A percentile compares a stretch with the other conserved stretches of the same genome.
Conservation (phyloP, 2,113 vertebrate species). For the Lophius piscatorius region DNA sequence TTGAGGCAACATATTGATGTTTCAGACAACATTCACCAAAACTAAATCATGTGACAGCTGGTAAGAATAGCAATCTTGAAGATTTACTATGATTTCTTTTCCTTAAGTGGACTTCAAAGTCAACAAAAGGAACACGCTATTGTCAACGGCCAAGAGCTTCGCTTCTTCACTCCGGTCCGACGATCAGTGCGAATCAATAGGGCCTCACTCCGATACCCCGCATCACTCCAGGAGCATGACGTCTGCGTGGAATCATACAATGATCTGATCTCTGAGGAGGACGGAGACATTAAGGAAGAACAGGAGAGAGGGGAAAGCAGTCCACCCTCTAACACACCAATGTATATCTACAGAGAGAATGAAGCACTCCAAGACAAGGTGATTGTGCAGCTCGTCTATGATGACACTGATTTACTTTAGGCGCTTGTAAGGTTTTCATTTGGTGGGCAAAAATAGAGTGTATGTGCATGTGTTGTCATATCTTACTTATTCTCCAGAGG, state of each 20-base stretch:
- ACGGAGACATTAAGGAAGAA: conserved; percentile 1
- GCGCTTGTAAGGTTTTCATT: no score
- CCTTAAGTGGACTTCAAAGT: conserved; percentile 54
- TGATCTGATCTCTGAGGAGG: conserved; percentile 65
- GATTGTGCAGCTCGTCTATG: conserved; percentile 53
- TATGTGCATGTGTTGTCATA: not conserved
- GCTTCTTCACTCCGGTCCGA: conserved; percentile 81
- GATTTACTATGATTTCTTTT: not conserved
- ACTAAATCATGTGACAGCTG: no score
- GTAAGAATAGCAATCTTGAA: not conserved
- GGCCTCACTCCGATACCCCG: conserved; percentile 53
- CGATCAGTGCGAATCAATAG: conserved; percentile 80
- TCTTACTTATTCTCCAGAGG: no score
- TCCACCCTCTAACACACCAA: accelerated
- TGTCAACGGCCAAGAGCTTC: conserved; percentile 75
- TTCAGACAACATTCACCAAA: no score
- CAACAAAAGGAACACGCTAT: conserved; percentile 45
- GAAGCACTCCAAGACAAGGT: conserved; percentile 75
- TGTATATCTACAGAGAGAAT: conserved; percentile 82
- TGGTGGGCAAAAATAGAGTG: not conserved
- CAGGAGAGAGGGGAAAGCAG: not conserved
- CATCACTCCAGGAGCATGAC: conserved; percentile 77
- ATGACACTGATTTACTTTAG: conserved; percentile 4
- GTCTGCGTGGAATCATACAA: conserved; percentile 75
- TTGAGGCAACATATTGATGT: no score